Conservation (phyloP, 2,888 invertebrate species). For the Caradrina clavipalpis region DNA sequence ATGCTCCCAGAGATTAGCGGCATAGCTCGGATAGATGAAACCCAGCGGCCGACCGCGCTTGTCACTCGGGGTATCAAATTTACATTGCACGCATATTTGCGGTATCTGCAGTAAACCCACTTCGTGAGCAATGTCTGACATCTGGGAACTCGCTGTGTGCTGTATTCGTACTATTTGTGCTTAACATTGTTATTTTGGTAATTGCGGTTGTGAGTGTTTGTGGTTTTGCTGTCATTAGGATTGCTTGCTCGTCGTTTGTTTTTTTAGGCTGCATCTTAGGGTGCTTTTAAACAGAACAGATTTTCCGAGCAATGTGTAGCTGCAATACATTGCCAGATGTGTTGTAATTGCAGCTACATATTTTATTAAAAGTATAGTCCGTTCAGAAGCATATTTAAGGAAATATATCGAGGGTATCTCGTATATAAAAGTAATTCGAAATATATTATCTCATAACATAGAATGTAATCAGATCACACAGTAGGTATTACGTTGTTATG, state of each 20-base stretch:
- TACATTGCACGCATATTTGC: constrained; percentile 86
- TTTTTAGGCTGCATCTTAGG: too few species aligned
- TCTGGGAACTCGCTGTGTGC: constrained; percentile 59
- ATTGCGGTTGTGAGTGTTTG: constrained; percentile 28
- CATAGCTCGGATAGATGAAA: constrained; percentile 79
- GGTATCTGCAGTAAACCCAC: constrained; percentile 76
- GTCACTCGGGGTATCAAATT: constrained; percentile 85
- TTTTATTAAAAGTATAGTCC: too few species aligned
- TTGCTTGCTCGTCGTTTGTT: neutral
- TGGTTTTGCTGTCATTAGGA: constrained; percentile 17
- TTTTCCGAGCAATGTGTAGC: too few species aligned
- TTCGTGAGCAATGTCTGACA: constrained; percentile 70
- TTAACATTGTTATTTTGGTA: constrained; percentile 59
- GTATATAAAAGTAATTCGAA: too few species aligned
- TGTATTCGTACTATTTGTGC: constrained; percentile 37
- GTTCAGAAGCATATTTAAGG: too few species aligned
- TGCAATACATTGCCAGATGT: too few species aligned
- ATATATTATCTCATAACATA: too few species aligned
- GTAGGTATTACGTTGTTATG: constrained; percentile 1
- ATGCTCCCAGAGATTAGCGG: constrained; percentile 71
- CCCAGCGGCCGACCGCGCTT: constrained; percentile 76
- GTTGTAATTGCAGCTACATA: too few species aligned
- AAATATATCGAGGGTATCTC: too few species aligned
- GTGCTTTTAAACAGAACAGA: too few species aligned
- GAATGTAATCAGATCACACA: too few species aligned